phyloP scores from a whole-genome alignment of 2,113 vertebrate genomes.

The Elephas maximus region DNA sequence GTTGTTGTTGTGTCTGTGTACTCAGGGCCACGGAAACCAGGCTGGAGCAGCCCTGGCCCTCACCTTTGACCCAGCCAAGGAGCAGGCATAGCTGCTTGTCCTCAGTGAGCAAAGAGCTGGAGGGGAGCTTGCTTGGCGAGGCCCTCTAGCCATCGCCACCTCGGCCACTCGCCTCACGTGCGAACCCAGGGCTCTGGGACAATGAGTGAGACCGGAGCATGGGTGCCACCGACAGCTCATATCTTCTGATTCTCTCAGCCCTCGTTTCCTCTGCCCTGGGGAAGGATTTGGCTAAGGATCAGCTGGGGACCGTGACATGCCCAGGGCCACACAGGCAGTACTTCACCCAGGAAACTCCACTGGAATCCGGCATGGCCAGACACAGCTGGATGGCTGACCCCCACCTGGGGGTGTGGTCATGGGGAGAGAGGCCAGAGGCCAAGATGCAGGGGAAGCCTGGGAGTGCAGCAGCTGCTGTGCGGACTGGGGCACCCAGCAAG shows the following conservation, averaged over 20 bases:
- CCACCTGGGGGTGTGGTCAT: neutral
- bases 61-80: neutral
- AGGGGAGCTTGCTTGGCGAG: neutral
- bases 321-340: neutral
- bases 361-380: neutral
- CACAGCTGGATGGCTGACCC: neutral
- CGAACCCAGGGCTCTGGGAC: neutral
- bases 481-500: neutral
- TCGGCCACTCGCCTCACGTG: neutral
- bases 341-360: neutral
- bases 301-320: neutral
- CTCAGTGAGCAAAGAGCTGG: neutral
- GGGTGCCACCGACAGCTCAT: neutral
- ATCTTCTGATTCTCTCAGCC: neutral
- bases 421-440: neutral
- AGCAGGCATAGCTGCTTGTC: neutral
- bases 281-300: neutral
- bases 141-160: neutral
- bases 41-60: neutral
- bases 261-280: neutral
- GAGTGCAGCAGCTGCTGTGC: neutral
- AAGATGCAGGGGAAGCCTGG: neutral
- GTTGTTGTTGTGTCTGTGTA: neutral
- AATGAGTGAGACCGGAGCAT: neutral
- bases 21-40: neutral